These are phyloP conservation scores for Pygoscelis antarcticus DNA, from an alignment of 2,113 vertebrate genomes.

Conservation along the genomic window DNA sequence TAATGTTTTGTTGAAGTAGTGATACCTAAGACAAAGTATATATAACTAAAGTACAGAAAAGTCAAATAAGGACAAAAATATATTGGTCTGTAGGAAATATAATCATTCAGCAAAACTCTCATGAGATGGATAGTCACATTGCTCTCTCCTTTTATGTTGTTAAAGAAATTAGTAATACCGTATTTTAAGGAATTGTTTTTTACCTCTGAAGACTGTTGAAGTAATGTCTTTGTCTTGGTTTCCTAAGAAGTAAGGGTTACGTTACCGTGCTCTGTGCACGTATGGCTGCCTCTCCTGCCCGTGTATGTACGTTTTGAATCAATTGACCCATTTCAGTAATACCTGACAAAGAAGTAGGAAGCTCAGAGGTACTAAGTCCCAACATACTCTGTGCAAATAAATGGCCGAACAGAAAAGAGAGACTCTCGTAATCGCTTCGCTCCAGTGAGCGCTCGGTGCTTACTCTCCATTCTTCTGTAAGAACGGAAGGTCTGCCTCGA, in stretches of 20 bases:
- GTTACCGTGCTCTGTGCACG: too few species aligned
- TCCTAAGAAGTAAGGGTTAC: background rate
- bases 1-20: background rate
- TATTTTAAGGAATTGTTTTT: background rate
- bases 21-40: background rate
- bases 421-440: rapidly evolving
- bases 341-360: background rate
- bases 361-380: background rate
- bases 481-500: background rate
- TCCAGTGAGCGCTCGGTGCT: background rate
- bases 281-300: background rate
- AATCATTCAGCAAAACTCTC: background rate
- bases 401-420: background rate
- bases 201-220: background rate
- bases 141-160: background rate
- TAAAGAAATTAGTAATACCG: background rate
- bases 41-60: background rate
- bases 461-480: background rate
- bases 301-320: rapidly evolving
- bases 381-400: background rate
- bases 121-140: background rate
- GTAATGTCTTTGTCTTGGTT: background rate
- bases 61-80: background rate
- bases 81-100: background rate
- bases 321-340: background rate